Evolutionary conservation across 2,113 vertebrate genomes (phyloP), one percentile per base, ranked within the genome.

Genomic region (Tautogolabrus adspersus): DNA sequence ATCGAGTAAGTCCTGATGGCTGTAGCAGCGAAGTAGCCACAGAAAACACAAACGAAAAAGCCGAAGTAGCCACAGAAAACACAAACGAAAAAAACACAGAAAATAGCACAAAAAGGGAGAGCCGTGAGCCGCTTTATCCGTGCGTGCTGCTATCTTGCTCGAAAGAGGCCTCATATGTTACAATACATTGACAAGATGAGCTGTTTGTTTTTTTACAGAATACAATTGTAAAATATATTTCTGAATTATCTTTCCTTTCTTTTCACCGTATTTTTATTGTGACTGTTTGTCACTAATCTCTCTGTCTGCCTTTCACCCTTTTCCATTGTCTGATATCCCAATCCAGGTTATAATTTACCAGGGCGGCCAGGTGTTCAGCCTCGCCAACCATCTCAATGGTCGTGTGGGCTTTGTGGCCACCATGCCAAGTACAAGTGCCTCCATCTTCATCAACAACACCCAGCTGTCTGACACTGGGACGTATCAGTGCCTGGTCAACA

Each of bases 401-500:
- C 95, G 98, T 77, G 97, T 99, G 84, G 97, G 97, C 83, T 99
- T 99, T 81, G 95, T 94, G 84, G 94, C 95, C 93, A 98, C 96
- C 82, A 98, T 99, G 98, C 98, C 98, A 87, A 96, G 96, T 88
- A 99, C 97, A 94, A 99, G 97, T 95, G 98, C 97, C 94, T 99
- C 98, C 83, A 97, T 99, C 92, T 98, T 98, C 94, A 99, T 99
- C 94, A 99, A 99, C 93, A 98, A 97, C 91, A 99, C 97, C 49
- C 97, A 98, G 92, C 95, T 99, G 3, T 96, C 97, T 0, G 98
- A 99, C 92, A 99, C 98, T 5, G 98, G 98, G 84, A 99, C 98
- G 0, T 99, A 99, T 93, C 98, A 99, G 94, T 99, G 98, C 90
- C 95, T 99, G 93, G 98, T 99, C 90, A 99, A 99, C 94, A 99